Conservation (phyloP, 2,888 invertebrate genomes). For the Nebria brevicollis region DNA sequence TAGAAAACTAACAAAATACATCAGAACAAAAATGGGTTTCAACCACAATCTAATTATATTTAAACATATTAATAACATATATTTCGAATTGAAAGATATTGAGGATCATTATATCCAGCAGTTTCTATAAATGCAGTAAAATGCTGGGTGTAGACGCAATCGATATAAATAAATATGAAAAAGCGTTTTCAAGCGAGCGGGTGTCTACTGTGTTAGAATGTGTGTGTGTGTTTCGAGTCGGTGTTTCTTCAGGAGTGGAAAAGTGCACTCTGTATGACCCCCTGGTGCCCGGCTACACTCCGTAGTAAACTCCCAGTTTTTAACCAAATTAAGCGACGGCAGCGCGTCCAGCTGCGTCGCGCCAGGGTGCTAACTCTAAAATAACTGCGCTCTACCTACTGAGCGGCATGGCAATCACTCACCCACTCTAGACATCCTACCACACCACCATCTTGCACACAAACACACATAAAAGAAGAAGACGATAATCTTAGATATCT, state of each 20-base stretch:
- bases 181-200: neutral
- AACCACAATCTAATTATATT: too few species aligned
- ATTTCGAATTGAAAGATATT: neutral
- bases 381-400: conserved; percentile 38
- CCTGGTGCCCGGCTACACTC: conserved; percentile 29
- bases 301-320: conserved; percentile 51
- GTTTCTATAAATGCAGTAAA: neutral
- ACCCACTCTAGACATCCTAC: conserved; percentile 12
- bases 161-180: neutral
- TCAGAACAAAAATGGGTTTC: too few species aligned
- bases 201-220: neutral
- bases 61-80: too few species aligned
- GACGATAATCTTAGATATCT: neutral
- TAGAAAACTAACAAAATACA: too few species aligned
- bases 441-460: neutral
- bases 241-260: neutral
- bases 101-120: neutral
- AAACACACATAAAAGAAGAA: neutral
- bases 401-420: conserved; percentile 23
- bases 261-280: conserved; percentile 21
- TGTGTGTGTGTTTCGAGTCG: neutral
- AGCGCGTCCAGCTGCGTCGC: conserved; percentile 54
- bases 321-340: conserved; percentile 57
- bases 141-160: neutral
- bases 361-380: conserved; percentile 39